phyloP scores from a whole-genome alignment of 2,888 invertebrate species.

The Tridacna gigas region DNA sequence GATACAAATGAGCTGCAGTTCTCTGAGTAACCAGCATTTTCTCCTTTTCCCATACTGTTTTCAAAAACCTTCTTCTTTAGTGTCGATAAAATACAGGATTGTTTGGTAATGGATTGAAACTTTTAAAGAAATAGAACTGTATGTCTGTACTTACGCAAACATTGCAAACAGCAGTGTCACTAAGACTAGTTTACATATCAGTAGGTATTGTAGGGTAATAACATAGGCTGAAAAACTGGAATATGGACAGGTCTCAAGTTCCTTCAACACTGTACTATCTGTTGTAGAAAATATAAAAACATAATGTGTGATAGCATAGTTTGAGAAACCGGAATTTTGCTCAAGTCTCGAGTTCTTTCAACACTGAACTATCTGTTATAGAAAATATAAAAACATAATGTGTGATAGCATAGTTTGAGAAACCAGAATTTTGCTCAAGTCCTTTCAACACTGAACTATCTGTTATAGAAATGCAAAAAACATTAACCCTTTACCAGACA shows the following conservation, averaged over 20 bases:
- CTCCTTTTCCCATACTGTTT: no score
- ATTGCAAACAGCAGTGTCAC: conserved; percentile 99
- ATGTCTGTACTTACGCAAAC: conserved; percentile 89
- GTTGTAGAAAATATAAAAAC: no score
- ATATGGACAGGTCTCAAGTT: conserved; percentile 71
- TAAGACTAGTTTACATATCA: conserved; percentile 97
- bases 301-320: no score
- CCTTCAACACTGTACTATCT: conserved; percentile 25
- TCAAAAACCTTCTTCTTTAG: no score
- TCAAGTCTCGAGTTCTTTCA: conserved; percentile 67
- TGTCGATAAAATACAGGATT: background rate
- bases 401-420: no score
- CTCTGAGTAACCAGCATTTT: no score
- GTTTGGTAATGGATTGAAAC: background rate
- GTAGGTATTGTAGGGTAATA: conserved; percentile 96
- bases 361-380: background rate
- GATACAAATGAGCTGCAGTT: no score
- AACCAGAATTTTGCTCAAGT: conserved; percentile 56
- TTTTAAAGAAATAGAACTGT: background rate
- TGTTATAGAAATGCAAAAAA: no score
- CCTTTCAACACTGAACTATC: background rate
- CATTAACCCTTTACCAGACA: no score
- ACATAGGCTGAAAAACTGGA: conserved; percentile 82
- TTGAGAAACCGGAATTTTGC: no score
- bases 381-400: no score